Base-by-base conservation (phyloP, 1,140 invertebrate species). In the Heliconius eleuchia region DNA sequence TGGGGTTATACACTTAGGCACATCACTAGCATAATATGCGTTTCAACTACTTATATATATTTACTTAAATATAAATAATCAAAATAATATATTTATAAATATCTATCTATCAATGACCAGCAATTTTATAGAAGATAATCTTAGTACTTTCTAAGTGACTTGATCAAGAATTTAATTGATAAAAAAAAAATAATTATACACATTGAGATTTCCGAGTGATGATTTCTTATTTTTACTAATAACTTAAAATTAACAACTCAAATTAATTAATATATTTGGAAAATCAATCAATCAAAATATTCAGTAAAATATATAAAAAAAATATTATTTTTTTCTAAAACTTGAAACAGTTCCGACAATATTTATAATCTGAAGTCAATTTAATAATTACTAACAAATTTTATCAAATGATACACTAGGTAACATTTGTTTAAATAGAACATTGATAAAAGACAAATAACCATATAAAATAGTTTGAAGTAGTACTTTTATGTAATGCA, bases 1-100 rank as follows among this genome's bases (percentile, higher is more conserved):
- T 16, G 60, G 60, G 60, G 60, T 66, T 30, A 66, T 66, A 66
- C 60, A 66, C 5, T 66, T 66, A 66, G 60, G 60, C 60, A 66
- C 23, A 66, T 66, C 27, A 66, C 60, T 27, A 66, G 60, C 60
- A 66, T 27, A 13, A 27, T 30, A 66, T 16, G 9, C 1, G 2
- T 8, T 55, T n/a, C 19, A 23, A 57, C 8, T 57, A 57, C 9
- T 57, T 23, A 23, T 57, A 57, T 11, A 66, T 30, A 66, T 66
- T 66, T 30, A 66, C 27, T 30, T 66, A 66, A 66, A 66, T 66
- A 66, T 30, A 11, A 9, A 27, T 66, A 66, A 30, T 27, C 3
- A 30, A 66, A 66, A 66, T 66, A 23, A 66, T 66, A 66, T 66
- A 66, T 66, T 66, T 30, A 11, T 66, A 57, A 8, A 57, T 66